Base-by-base conservation (phyloP, 2,113 vertebrate genomes). In the Misgurnus mizolepis region DNA sequence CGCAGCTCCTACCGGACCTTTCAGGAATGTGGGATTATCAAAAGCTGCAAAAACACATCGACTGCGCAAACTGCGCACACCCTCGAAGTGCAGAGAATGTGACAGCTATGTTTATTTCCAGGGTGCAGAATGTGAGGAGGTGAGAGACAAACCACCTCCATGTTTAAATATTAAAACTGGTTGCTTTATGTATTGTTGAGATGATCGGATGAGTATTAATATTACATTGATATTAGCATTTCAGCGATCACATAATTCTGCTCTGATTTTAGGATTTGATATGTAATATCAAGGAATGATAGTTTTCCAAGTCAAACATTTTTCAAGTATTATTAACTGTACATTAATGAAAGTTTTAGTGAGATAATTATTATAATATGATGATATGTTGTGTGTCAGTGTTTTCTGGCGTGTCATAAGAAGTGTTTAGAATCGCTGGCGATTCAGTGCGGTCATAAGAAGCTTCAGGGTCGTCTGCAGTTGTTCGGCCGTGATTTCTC, bases 101-200 rank as follows among this genome's bases (percentile, higher is more conserved):
- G 98, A 98, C 90, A 98, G 96, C 89, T 98, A 98, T 0, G 97
- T 99, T 49, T 98, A 98, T 87, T 98, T 99, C 90, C 98, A 98
- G 86, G 98, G 98, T 0, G 97, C 96, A 0, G 98, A 99, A 81
- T 99, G 98, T 0, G 97, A 99, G 87, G 96, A 99, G 94, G 98
- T 97, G 83, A 89, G 86, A 41, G 49, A 50, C 1, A 41, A 34
- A 2, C 40, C 0, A 4, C 53, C 22, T 11, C 49, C 0, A 12
- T 47, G 45, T 22, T 8, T 47, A 10, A 47, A n/a, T n/a, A n/a
- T n/a, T n/a, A n/a, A n/a, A n/a, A 14, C 14, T 34, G 27, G 22
- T 56, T 49, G n/a, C 27, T 22, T 50, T 2, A 27, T 8, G 1
- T 1, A 34, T 34, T 34, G 27, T 34, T 34, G 27, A 34, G 27